Base-by-base conservation (phyloP, 2,888 invertebrate species). In the Drosophila neotestacea region DNA sequence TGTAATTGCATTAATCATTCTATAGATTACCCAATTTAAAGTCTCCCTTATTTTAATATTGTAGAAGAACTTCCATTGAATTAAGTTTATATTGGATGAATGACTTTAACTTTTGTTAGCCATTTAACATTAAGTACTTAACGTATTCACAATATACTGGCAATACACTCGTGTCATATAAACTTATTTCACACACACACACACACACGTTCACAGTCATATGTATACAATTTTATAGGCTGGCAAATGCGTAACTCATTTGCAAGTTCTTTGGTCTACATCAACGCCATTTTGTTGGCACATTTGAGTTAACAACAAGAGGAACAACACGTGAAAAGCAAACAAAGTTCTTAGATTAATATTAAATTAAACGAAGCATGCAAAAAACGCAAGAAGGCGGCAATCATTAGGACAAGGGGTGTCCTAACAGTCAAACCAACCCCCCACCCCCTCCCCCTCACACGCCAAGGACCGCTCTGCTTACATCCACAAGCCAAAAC, bases 281-380 rank as follows among this genome's bases (percentile, higher is more conserved):
- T 51, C 60, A 68, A 64, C 73, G 69, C 63, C 75, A 73, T 74
- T 73, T 73, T 73, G 75, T 73, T 54, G 56, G 65, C 64, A 50
- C 61, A 79, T 60, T 73, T 63, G 62, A 68, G 56, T 65, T 67
- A 67, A 81, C 62, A 73, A 58, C 54, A 61, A 68, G 32, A 56
- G 44, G 34, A 70, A 67, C 60, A 75, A 59, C 63, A 79, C 69
- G 61, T 68, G 64, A 73, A 74, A 56, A 41, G 75, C 79, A 85
- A 88, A 82, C 79, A 85, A 88, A 81, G 65, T 80, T 81, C 84
- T 81, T 79, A 77, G 90, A 90, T 81, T 83, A 89, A 89, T 89
- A 90, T 91, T 90, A 89, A 91, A 91, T 90, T 91, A 91, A 91
- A 91, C 88, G 89, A 90, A 82, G 85, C 91, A 81, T 89, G 80